Conservation (phyloP, 2,888 invertebrate genomes). For the Hypena proboscidalis region DNA sequence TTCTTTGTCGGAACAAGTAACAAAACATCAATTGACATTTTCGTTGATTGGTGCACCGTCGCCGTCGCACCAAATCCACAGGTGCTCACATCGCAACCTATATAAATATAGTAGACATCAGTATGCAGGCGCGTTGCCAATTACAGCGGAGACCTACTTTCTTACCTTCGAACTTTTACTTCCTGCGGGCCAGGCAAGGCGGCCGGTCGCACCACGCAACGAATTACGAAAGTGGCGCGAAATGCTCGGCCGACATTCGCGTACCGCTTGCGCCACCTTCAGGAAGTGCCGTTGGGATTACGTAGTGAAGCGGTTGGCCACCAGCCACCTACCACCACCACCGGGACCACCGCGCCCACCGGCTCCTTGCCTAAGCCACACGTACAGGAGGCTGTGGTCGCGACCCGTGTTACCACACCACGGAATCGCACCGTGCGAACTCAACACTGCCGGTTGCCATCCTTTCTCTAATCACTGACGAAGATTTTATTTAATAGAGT, state of each 20-base stretch:
- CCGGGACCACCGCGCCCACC: conserved; percentile 48
- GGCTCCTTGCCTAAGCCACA: conserved; percentile 63
- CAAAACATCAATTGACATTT: too few species aligned
- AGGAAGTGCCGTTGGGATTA: conserved; percentile 84
- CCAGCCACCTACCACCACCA: conserved; percentile 43
- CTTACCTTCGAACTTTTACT: conserved; percentile 86
- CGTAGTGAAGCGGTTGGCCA: conserved; percentile 65
- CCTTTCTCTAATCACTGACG: conserved; percentile 42
- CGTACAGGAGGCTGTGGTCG: conserved; percentile 58
- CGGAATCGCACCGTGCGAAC: conserved; percentile 35
- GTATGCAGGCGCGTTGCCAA: conserved; percentile 83
- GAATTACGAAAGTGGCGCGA: conserved; percentile 85
- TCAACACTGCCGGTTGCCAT: conserved; percentile 40
- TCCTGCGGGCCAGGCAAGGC: conserved; percentile 82
- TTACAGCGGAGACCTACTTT: conserved; percentile 84
- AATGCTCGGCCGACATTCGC: conserved; percentile 84
- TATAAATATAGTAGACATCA: conserved; percentile 72
- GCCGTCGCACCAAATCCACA: too few species aligned
- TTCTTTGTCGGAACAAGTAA: too few species aligned
- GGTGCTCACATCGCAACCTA: conserved; percentile 66
- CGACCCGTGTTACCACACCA: conserved; percentile 52
- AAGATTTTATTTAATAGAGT: too few species aligned
- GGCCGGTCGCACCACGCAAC: conserved; percentile 82
- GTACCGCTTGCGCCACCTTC: conserved; percentile 82
- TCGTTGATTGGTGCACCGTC: conserved; percentile 20